Evolutionary conservation across 2,888 invertebrate genomes (phyloP), one percentile per base, ranked within the genome.

Genomic region (Leucozona laternaria): DNA sequence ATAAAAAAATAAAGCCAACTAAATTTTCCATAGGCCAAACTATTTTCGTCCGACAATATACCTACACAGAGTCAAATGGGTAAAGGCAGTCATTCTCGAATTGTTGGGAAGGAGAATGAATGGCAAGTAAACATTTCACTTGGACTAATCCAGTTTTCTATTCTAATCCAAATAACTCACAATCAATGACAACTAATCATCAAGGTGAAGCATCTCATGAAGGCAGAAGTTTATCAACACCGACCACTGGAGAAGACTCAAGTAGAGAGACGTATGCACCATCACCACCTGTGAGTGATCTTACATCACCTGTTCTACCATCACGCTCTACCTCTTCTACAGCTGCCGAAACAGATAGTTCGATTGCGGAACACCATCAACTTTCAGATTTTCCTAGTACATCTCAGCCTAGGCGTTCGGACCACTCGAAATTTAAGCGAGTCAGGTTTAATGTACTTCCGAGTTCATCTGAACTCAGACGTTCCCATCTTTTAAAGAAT

Each of bases 21-120:
- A 40, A 40, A n/a, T 40, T 40, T 6, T 0, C 6, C n/a, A 5
- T 1, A 40, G n/a, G 40, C 6, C 40, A 40, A 40, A 40, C 40
- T 6, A n/a, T 40, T 0, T n/a, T 40, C 3, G 40, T 40, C 3
- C 40, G 6, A n/a, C 15, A n/a, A 40, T 40, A n/a, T n/a, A 40
- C 4, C 40, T 40, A 0, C 40, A 40, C 15, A 40, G n/a, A n/a
- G 15, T 6, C 6, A 40, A 40, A 40, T 40, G 40, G 40, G 40
- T n/a, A 1, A 40, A 40, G 5, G 57, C 53, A 4, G 34, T 62
- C 11, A 57, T 72, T 37, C 4, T 10, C 4, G 20, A 64, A 6
- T 4, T 11, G 4, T 6, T 64, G 17, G 78, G 55, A 50, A 60
- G 55, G 25, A n/a, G 79, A n/a, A 79, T 55, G 72, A 66, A 64